Conservation (phyloP, 2,888 invertebrate species). For the Seladonia tumulorum region DNA sequence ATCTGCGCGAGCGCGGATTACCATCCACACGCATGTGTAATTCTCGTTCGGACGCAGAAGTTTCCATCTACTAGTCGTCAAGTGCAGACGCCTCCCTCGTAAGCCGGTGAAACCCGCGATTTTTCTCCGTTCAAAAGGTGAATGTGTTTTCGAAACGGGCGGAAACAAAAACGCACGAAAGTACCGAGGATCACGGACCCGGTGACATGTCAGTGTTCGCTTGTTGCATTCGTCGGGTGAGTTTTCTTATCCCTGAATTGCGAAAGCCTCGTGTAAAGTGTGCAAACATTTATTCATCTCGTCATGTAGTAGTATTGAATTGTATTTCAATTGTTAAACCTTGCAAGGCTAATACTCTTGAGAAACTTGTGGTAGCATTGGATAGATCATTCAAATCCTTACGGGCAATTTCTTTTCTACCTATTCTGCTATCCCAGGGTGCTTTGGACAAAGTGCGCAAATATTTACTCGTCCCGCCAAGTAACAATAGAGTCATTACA, state of each 20-base stretch:
- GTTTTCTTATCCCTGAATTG: constrained; percentile 55
- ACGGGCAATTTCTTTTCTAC: too few relatives aligned
- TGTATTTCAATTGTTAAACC: too few relatives aligned
- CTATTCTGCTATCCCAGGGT: too few relatives aligned
- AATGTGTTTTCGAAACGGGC: constrained; percentile 26
- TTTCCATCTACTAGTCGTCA: constrained; percentile 39
- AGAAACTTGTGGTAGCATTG: too few relatives aligned
- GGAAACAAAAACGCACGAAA: background rate
- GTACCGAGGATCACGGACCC: background rate
- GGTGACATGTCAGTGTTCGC: constrained; percentile 76
- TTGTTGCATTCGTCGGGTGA: constrained; percentile 81
- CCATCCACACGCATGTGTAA: constrained; percentile 54
- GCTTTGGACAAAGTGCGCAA: background rate
- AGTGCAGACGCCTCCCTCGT: constrained; percentile 41
- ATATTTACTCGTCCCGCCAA: background rate
- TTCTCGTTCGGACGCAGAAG: constrained; percentile 26
- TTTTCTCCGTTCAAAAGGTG: background rate
- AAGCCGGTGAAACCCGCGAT: background rate
- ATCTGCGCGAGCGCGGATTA: constrained; percentile 51
- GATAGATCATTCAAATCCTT: too few relatives aligned
- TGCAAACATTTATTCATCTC: background rate
- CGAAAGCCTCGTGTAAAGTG: background rate
- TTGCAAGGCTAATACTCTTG: too few relatives aligned
- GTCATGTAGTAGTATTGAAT: too few relatives aligned
- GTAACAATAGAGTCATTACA: too few relatives aligned